Evolutionary conservation across 2,888 invertebrate species (phyloP), one percentile per base, ranked within the genome.

Genomic region (Perithous albicinctus): DNA sequence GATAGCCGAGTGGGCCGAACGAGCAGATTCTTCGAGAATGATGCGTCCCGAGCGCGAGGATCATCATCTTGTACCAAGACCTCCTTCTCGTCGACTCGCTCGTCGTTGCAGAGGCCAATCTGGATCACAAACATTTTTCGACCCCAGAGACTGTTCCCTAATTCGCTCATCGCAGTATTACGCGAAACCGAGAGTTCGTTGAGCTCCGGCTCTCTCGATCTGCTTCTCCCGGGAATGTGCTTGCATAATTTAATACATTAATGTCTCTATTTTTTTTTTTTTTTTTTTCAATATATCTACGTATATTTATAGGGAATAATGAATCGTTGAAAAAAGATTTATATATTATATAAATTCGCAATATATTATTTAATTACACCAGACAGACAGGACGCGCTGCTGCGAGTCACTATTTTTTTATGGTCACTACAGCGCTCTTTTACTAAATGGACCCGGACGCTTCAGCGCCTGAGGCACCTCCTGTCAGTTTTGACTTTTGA

Each of bases 1-100:
- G 66, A 78, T 78, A 73, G 73, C 41, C 77, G 84, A 80, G 84
- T 85, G 82, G 83, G 84, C 79, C 73, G 82, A 75, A 75, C 75
- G 74, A 79, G 78, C 73, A 72, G 78, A 82, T 82, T 82, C 82
- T 72, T 82, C 78, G 70, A 59, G 83, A 77, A 78, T 80, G 80
- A 83, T 74, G 77, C 78, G 73, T 38, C 48, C 41, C 70, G 56
- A 35, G 23, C 38, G 56, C 56, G 12, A 59, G 32, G 18, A 56
- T 70, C 69, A 38, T 70, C 69, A 35, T 69, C 67, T 32, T 35
- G 67, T 48, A 54, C 23, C 54, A 54, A 20, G 35, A 35, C n/a
- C 35, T 38, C 51, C 67, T 54, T 64, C 38, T 32, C 72, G 26
- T 56, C 41, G 5, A 26, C 43, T 43, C 46, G 29, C 46, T 46